Conservation (phyloP, 2,888 invertebrate species). For the Eugnorisma glareosa region DNA sequence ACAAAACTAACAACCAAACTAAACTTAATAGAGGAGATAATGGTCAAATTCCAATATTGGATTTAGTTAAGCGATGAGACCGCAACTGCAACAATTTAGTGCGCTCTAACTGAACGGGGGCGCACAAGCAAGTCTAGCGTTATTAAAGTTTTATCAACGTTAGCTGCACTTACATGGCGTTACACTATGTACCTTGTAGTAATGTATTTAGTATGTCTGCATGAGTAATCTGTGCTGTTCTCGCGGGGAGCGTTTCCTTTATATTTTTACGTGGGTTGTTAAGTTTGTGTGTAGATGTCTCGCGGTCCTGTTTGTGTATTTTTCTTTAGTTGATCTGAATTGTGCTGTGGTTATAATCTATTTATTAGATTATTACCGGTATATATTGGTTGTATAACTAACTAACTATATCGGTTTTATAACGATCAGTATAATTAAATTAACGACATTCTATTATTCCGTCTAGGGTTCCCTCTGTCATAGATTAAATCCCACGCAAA, state of each 20-base stretch:
- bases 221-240: constrained; percentile 69
- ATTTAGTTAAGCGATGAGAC: constrained; percentile 76
- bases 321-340: neutral
- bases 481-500: neutral
- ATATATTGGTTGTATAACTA: too few species aligned
- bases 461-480: constrained; percentile 1
- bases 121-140: constrained; percentile 68
- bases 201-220: constrained; percentile 69
- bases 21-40: constrained; percentile 72
- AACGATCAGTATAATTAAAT: neutral
- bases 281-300: neutral
- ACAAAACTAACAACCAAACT: constrained; percentile 70
- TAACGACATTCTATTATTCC: neutral
- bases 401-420: too few species aligned
- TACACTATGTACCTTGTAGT: constrained; percentile 61
- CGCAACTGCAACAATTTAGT: constrained; percentile 76
- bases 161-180: constrained; percentile 56
- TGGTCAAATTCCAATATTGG: constrained; percentile 77
- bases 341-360: neutral
- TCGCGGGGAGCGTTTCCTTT: constrained; percentile 24
- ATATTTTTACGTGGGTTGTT: constrained; percentile 33
- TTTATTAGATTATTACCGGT: neutral
- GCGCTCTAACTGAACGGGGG: constrained; percentile 61
- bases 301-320: neutral
- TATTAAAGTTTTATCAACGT: constrained; percentile 71